Conservation (phyloP, 2,888 invertebrate species). For the Rhynchonema sp. region DNA sequence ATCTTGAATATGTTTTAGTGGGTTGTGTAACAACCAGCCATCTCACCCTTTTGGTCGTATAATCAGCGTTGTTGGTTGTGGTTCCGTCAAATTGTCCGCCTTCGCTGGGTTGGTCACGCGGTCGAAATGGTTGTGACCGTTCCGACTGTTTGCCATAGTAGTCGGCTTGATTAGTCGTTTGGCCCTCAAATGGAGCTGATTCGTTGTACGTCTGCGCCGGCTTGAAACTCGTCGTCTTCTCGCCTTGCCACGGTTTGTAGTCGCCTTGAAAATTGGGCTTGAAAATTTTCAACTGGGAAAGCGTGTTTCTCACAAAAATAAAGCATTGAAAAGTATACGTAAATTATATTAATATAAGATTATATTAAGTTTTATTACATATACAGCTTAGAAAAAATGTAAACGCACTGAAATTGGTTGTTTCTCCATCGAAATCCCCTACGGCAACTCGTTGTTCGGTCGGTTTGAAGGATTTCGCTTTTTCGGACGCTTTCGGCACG, state of each 20-base stretch:
- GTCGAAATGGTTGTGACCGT: neutral
- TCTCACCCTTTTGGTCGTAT: neutral
- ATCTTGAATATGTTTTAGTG: no score
- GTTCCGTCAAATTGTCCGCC: neutral
- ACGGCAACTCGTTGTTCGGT: neutral
- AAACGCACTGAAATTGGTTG: neutral
- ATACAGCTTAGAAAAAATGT: no score
- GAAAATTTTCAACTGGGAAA: no score
- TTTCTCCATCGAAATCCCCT: neutral
- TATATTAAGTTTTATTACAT: no score
- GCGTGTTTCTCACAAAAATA: no score
- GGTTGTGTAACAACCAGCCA: no score
- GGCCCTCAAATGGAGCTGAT: slow-evolving; percentile 27
- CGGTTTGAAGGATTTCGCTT: neutral
- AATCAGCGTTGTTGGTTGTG: neutral
- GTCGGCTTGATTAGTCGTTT: slow-evolving; percentile 28
- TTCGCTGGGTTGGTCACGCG: neutral
- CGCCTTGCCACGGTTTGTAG: neutral
- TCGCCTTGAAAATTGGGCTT: no score
- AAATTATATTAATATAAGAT: no score
- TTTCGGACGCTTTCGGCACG: neutral
- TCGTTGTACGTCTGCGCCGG: slow-evolving; percentile 18
- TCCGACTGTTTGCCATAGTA: slow-evolving; percentile 15
- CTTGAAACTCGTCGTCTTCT: neutral
- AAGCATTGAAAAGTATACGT: no score